These are phyloP conservation scores for Anabacerthia variegaticeps DNA, from an alignment of 2,797 vertebrate genomes.

Conservation along the genomic window DNA sequence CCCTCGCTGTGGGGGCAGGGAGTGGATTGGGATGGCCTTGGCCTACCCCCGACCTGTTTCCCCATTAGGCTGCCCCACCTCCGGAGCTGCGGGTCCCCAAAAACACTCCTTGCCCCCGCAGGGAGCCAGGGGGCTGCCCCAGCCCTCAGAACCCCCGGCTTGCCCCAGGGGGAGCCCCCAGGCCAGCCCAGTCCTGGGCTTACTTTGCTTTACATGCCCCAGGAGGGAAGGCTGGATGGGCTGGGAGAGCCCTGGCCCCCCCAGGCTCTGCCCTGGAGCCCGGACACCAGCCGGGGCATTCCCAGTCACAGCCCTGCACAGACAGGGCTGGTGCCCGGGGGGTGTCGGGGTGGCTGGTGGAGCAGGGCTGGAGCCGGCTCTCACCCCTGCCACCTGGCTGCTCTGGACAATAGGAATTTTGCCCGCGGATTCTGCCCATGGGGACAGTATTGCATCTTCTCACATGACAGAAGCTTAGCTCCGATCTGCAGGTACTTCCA, in stretches of 20 bases:
- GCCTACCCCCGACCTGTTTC: not conserved
- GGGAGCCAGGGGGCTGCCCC: not conserved
- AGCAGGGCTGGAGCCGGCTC: not conserved
- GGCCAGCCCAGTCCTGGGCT: not conserved
- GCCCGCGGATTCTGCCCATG: constrained; percentile 76
- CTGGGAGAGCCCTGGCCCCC: no score
- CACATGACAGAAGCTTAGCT: constrained; percentile 70
- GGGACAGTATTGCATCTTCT: constrained; percentile 78
- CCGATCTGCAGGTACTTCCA: constrained; percentile 86
- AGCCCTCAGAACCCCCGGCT: not conserved
- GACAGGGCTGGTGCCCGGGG: not conserved
- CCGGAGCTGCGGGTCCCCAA: rapidly evolving
- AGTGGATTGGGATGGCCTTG: not conserved
- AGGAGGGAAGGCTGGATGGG: not conserved
- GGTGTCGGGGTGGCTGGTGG: rapidly evolving
- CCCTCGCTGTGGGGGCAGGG: not conserved
- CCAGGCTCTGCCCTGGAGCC: not conserved
- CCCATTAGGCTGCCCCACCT: rapidly evolving
- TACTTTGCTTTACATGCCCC: not conserved
- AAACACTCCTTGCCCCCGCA: not conserved
- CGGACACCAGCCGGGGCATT: rapidly evolving
- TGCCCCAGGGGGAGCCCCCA: not conserved
- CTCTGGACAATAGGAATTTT: constrained; percentile 75
- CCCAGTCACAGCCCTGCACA: rapidly evolving
- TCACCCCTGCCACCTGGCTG: rapidly evolving